A percentile compares a stretch with the other conserved stretches of the same genome.
Conservation (phyloP, 2,888 invertebrate species). For the Philonicus albiceps region DNA sequence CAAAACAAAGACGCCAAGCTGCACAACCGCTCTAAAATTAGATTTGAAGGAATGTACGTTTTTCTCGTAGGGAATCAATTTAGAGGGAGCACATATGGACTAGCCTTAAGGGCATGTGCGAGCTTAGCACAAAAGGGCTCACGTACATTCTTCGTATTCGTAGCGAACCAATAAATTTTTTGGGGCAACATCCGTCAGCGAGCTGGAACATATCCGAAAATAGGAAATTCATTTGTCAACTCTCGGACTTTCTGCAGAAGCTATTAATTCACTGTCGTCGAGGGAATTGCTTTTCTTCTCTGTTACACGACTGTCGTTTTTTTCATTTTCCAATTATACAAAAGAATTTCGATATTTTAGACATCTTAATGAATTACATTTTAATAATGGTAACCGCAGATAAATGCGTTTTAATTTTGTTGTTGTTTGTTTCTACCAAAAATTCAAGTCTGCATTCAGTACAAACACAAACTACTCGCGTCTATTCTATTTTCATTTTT, state of each 20-base stretch:
- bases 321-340: not conserved
- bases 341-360: not conserved
- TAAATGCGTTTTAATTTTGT: not conserved
- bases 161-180: not conserved
- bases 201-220: not conserved
- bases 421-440: too few relatives aligned
- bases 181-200: slow-evolving; percentile 17
- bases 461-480: not conserved
- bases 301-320: not conserved
- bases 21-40: not conserved
- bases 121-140: not conserved
- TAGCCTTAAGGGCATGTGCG: not conserved
- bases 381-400: not conserved
- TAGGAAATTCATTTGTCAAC: slow-evolving; percentile 20
- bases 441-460: not conserved
- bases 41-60: not conserved
- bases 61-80: not conserved
- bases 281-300: not conserved
- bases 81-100: not conserved
- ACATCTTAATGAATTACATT: not conserved
- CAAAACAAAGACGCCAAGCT: not conserved
- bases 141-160: not conserved
- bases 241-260: not conserved
- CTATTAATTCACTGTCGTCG: not conserved
- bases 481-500: not conserved